These are phyloP conservation scores for Peromyscus eremicus DNA, from an alignment of 2,797 vertebrate genomes.

Conservation along the genomic window DNA sequence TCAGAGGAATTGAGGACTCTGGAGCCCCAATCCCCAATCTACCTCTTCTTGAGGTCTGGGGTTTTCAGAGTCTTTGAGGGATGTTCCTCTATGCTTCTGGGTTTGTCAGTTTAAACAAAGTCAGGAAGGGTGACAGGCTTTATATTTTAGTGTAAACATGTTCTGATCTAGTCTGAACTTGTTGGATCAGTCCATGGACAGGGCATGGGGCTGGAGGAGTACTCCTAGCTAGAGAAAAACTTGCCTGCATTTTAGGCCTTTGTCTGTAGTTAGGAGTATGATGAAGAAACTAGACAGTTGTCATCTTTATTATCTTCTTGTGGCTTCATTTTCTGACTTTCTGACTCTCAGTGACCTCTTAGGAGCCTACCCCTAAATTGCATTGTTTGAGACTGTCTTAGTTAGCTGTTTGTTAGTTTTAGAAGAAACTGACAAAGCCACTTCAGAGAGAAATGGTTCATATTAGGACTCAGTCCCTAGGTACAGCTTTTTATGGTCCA, in stretches of 20 bases:
- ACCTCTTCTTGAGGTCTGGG: not conserved
- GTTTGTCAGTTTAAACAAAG: not conserved
- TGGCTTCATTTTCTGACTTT: not conserved
- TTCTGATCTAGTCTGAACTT: not conserved
- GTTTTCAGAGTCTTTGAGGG: not conserved
- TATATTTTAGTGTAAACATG: not conserved
- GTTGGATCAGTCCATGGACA: not conserved
- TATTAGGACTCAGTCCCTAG: not conserved
- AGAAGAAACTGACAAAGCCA: not conserved
- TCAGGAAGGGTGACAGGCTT: not conserved
- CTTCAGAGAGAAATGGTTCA: not conserved
- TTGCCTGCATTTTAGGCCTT: not conserved
- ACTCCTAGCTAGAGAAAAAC: not conserved
- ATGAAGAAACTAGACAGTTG: not conserved
- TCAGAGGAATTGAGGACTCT: not conserved
- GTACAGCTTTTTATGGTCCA: not conserved
- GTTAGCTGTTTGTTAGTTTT: not conserved
- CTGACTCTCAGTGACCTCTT: not conserved
- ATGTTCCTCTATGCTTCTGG: not conserved
- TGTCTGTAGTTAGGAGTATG: not conserved
- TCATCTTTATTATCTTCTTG: too few relatives aligned
- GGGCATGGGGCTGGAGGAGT: rapidly evolving
- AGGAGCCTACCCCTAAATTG: not conserved
- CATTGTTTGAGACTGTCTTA: not conserved
- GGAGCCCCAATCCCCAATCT: too few relatives aligned